A percentile compares a stretch with the other conserved stretches of the same genome.
phyloP scores from a whole-genome alignment of 2,888 invertebrate genomes.

The Drosophila acutilabella region DNA sequence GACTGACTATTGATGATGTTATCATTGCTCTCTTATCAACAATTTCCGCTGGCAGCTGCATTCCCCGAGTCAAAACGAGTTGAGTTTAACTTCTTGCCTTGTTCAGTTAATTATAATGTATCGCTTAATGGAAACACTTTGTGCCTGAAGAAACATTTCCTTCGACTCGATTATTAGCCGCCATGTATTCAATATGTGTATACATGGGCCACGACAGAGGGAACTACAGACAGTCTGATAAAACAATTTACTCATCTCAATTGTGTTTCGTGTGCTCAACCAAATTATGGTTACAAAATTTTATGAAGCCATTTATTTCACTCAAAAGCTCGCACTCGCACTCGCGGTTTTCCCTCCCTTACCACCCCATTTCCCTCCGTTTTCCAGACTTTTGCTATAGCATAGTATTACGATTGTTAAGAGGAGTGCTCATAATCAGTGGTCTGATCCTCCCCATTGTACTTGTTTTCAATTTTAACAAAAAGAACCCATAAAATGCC shows the following conservation, averaged over 20 bases:
- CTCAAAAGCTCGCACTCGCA: constrained; percentile 52
- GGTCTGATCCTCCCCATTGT: constrained; percentile 36
- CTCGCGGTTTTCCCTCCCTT: constrained; percentile 5
- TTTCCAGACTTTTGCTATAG: background rate
- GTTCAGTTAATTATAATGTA: constrained; percentile 75
- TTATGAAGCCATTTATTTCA: constrained; percentile 82
- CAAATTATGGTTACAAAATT: constrained; percentile 79
- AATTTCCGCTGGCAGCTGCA: constrained; percentile 62
- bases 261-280: constrained; percentile 43
- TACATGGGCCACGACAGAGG: constrained; percentile 13
- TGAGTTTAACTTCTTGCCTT: constrained; percentile 39
- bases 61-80: constrained; percentile 30
- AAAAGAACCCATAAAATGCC: constrained; percentile 15
- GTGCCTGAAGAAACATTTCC: constrained; percentile 48
- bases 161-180: constrained; percentile 50
- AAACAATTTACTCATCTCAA: constrained; percentile 67
- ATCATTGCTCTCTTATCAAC: constrained; percentile 67
- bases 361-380: background rate
- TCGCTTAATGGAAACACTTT: constrained; percentile 76
- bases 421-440: constrained; percentile 49
- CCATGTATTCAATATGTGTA: constrained; percentile 22
- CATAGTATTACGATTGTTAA: constrained; percentile 32
- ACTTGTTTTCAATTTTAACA: constrained; percentile 68
- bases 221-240: constrained; percentile 57
- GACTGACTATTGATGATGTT: constrained; percentile 67